Evolutionary conservation across 2,113 vertebrate species (phyloP).

Genomic region (Tragulus kanchil): DNA sequence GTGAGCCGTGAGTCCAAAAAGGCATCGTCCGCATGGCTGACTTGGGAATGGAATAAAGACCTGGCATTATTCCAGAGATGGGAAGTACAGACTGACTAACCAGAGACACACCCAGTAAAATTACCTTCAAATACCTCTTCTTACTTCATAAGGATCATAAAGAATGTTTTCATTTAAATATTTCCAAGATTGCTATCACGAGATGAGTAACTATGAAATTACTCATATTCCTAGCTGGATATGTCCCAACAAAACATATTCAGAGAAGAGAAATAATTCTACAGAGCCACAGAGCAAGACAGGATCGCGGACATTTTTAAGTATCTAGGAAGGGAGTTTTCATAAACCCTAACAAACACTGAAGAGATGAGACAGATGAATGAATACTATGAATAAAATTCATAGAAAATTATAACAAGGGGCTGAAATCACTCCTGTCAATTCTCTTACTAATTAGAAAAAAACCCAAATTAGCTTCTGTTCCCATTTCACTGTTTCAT

Average conservation of each 20-base stretch:
- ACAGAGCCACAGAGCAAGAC: background rate
- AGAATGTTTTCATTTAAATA: slow-evolving; percentile 18
- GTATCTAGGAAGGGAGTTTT: background rate
- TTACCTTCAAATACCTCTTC: slow-evolving; percentile 29
- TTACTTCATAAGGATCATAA: slow-evolving; percentile 29
- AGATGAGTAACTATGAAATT: slow-evolving; percentile 34
- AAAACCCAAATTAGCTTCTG: background rate
- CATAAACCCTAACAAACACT: background rate
- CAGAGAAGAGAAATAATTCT: slow-evolving; percentile 11
- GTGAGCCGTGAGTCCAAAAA: background rate
- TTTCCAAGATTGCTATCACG: slow-evolving; percentile 36
- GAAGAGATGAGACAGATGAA: background rate
- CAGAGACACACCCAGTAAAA: slow-evolving; percentile 44
- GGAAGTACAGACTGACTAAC: background rate
- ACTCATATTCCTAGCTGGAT: background rate
- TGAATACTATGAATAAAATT: background rate
- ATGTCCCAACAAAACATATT: slow-evolving; percentile 13
- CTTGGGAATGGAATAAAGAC: background rate
- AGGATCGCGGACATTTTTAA: background rate
- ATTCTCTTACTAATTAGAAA: slow-evolving; percentile 17
- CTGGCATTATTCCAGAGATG: background rate
- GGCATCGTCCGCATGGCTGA: background rate
- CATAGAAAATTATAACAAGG: background rate
- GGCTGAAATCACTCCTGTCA: background rate
- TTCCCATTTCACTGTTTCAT: background rate